Evolutionary conservation across 2,113 vertebrate species (phyloP).

Genomic region (Neodontobutis hainanensis): DNA sequence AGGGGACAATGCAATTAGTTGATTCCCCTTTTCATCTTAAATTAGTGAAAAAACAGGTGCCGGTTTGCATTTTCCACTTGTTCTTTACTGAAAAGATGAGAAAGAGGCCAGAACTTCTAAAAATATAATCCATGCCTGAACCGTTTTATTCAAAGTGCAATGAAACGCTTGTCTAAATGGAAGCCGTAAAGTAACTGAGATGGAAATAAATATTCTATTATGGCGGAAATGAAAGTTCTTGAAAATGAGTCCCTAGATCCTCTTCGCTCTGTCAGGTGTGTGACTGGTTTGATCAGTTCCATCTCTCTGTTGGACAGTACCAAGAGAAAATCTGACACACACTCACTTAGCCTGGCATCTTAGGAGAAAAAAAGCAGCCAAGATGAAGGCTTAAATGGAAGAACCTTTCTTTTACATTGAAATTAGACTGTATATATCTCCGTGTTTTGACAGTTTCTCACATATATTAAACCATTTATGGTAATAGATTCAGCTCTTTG

Average conservation of each 20-base stretch:
- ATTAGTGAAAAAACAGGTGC: slow-evolving; percentile 31
- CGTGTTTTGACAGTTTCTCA: too few relatives aligned
- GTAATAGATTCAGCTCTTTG: too few relatives aligned
- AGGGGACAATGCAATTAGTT: slow-evolving; percentile 45
- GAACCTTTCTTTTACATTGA: slow-evolving; percentile 4
- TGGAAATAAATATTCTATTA: slow-evolving; percentile 45
- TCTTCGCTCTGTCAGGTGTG: slow-evolving; percentile 19
- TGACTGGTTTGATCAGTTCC: slow-evolving; percentile 33
- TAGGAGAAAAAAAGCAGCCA: slow-evolving; percentile 11
- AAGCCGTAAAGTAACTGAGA: slow-evolving; percentile 29
- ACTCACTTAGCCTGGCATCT: slow-evolving; percentile 6
- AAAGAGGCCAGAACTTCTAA: slow-evolving; percentile 12
- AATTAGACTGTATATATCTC: too few relatives aligned
- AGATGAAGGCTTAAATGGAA: slow-evolving; percentile 3
- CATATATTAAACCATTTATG: too few relatives aligned
- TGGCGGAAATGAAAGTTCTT: slow-evolving; percentile 19
- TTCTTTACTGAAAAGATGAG: slow-evolving; percentile 18
- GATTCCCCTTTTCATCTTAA: slow-evolving; percentile 50
- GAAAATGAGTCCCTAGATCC: slow-evolving; percentile 24
- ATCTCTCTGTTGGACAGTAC: slow-evolving; percentile 1
- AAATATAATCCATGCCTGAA: slow-evolving; percentile 2
- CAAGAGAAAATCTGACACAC: slow-evolving; percentile 8
- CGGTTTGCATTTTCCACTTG: slow-evolving; percentile 40
- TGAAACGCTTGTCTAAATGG: slow-evolving; percentile 24
- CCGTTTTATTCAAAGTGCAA: slow-evolving; percentile 28